These are phyloP conservation scores for Abrostola tripartita DNA, from an alignment of 2,888 invertebrate species.

Conservation along the genomic window DNA sequence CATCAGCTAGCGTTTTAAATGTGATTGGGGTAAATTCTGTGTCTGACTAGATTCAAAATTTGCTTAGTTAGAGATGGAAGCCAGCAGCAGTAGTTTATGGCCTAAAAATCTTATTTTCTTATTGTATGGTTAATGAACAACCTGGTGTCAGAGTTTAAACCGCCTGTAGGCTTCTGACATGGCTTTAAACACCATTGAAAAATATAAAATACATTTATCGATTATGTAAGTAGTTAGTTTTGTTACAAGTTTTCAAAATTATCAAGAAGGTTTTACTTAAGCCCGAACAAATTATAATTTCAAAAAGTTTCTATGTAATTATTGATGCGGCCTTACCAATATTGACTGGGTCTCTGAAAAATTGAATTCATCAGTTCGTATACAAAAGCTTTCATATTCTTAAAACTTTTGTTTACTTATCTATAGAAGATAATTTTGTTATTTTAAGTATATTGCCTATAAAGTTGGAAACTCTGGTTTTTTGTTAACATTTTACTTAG, in stretches of 20 bases:
- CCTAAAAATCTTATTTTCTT: no score
- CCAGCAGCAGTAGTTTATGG: no score
- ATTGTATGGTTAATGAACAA: no score
- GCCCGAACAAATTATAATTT: neutral
- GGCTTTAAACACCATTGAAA: no score
- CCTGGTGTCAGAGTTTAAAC: no score
- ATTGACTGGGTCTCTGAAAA: conserved; percentile 38
- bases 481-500: neutral
- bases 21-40: no score
- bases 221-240: neutral
- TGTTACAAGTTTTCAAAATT: neutral
- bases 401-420: conserved; percentile 14
- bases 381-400: conserved; percentile 35
- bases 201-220: no score
- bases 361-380: conserved; percentile 25
- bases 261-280: neutral
- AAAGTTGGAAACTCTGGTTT: neutral
- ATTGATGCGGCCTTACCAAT: conserved; percentile 5
- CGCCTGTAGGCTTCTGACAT: no score
- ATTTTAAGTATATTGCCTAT: neutral
- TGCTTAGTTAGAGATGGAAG: no score
- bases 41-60: no score
- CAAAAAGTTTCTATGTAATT: neutral
- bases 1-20: no score
- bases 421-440: conserved; percentile 1